Percentiles rank a stretch among this genome's conserved stretches.
phyloP scores from a whole-genome alignment of 2,888 invertebrate species.

The Fragum whitleyi region DNA sequence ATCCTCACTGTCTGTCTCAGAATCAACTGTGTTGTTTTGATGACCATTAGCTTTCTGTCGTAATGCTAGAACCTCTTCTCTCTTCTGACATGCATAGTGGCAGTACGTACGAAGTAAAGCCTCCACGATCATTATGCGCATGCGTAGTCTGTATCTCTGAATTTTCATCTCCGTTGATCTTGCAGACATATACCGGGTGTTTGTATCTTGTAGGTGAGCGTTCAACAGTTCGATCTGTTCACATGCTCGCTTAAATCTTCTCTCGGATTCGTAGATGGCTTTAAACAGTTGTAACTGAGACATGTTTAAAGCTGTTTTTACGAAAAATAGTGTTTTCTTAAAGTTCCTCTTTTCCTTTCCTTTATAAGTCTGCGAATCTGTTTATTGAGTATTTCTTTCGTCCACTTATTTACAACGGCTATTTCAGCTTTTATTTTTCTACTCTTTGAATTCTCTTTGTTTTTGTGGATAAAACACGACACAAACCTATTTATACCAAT shows the following conservation, averaged over 20 bases:
- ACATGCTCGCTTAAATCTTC: conserved; percentile 50
- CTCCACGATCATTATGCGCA: conserved; percentile 61
- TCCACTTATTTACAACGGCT: no score
- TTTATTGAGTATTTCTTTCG: no score
- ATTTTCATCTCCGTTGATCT: conserved; percentile 30
- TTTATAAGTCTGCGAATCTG: no score
- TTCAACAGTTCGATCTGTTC: conserved; percentile 61
- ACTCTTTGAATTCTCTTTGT: no score
- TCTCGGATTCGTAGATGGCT: conserved; percentile 50
- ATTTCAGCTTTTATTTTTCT: no score
- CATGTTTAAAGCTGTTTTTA: background rate
- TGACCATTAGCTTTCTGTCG: background rate
- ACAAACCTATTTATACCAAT: background rate
- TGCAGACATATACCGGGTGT: conserved; percentile 56
- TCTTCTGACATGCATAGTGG: conserved; percentile 62
- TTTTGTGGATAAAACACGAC: background rate
- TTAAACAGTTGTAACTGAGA: background rate
- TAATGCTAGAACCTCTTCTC: conserved; percentile 57
- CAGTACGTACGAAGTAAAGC: conserved; percentile 62
- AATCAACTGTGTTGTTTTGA: background rate
- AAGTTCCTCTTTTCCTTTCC: no score
- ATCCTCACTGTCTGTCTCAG: background rate
- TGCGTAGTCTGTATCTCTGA: conserved; percentile 65
- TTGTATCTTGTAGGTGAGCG: conserved; percentile 41
- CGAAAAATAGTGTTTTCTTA: no score